Conservation (phyloP, 2,888 invertebrate genomes). For the Synergus laeviventris region DNA sequence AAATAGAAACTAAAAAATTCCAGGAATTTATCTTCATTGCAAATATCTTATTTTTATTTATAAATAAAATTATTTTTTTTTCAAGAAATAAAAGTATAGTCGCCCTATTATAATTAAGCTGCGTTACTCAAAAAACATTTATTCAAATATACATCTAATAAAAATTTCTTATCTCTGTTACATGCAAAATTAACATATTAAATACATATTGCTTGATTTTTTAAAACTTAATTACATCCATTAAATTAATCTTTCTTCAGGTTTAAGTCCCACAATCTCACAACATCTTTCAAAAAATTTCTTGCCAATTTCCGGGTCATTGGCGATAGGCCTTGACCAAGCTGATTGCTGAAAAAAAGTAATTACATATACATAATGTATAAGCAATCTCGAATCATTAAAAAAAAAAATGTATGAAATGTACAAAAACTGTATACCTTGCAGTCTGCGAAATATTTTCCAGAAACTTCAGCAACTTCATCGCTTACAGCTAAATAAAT, state of each 20-base stretch:
- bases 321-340: background rate
- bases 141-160: too few species aligned
- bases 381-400: constrained; percentile 76
- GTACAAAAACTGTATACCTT: constrained; percentile 76
- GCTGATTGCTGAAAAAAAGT: constrained; percentile 85
- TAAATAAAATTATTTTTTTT: too few species aligned
- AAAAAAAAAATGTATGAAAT: too few species aligned
- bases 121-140: background rate
- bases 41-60: too few species aligned
- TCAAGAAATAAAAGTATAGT: too few species aligned
- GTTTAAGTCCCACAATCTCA: constrained; percentile 83
- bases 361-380: constrained; percentile 64
- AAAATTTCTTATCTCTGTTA: too few species aligned
- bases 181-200: background rate
- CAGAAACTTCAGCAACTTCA: constrained; percentile 81
- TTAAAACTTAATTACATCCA: background rate
- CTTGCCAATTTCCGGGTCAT: constrained; percentile 88
- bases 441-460: constrained; percentile 91
- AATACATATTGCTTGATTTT: background rate
- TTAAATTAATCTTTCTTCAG: constrained; percentile 78
- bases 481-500: constrained; percentile 87
- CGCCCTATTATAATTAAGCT: background rate
- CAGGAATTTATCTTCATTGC: too few species aligned
- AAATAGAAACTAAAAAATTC: too few species aligned
- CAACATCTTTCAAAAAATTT: constrained; percentile 84